Evolutionary conservation across 2,797 vertebrate species (phyloP).

Genomic region (Anomalospiza imberbis): DNA sequence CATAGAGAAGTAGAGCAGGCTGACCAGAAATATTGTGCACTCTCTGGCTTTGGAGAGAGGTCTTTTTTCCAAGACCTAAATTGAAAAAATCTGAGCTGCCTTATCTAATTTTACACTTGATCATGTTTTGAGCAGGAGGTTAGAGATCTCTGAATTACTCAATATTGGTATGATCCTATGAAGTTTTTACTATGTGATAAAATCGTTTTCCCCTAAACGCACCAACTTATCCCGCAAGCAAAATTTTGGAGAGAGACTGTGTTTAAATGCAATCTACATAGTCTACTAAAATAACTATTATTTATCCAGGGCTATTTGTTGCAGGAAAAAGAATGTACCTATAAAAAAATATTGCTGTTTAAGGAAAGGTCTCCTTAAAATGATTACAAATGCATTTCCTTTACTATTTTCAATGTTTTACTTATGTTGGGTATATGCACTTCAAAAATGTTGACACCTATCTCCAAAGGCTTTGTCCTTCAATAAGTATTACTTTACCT

Average conservation of each 20-base stretch:
- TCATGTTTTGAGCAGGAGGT: neutral
- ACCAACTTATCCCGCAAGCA: accelerated
- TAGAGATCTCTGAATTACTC: neutral
- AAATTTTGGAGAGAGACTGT: neutral
- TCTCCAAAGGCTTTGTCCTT: neutral
- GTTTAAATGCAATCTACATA: neutral
- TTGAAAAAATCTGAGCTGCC: neutral
- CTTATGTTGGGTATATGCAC: neutral
- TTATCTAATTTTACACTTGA: neutral
- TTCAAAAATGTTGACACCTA: neutral
- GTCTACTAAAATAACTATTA: neutral
- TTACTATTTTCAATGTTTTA: neutral
- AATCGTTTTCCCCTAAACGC: neutral
- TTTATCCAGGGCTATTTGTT: neutral
- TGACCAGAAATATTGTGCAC: neutral
- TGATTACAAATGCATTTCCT: neutral
- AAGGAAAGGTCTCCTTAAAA: neutral
- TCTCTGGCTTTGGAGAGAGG: neutral
- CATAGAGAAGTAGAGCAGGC: neutral
- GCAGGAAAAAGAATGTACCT: neutral
- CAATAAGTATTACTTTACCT: neutral
- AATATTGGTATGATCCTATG: neutral
- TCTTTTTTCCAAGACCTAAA: neutral
- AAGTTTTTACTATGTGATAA: neutral
- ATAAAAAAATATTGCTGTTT: neutral